Evolutionary conservation across 2,797 vertebrate species (phyloP).

Genomic region (Hoplostethus atlanticus): DNA sequence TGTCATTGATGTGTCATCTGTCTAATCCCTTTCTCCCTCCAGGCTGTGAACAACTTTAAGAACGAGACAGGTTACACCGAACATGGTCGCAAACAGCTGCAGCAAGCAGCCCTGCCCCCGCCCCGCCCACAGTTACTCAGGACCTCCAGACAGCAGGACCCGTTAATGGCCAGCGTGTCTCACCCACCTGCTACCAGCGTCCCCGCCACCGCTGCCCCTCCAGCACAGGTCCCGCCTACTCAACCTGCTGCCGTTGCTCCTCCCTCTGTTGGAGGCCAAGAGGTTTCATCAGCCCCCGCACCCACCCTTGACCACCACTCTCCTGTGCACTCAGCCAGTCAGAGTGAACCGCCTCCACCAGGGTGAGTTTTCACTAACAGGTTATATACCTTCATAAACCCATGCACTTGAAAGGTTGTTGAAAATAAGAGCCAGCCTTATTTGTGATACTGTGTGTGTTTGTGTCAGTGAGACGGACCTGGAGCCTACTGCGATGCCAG

Average conservation of each 20-base stretch:
- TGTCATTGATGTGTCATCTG: neutral
- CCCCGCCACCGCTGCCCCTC: slow-evolving; percentile 14
- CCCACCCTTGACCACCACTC: slow-evolving; percentile 58
- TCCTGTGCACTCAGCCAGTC: slow-evolving; percentile 57
- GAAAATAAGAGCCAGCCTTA: neutral
- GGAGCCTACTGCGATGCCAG: slow-evolving; percentile 46
- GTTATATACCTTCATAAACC: neutral
- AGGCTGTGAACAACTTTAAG: slow-evolving; percentile 99
- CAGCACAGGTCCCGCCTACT: slow-evolving; percentile 31
- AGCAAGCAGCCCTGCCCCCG: slow-evolving; percentile 80
- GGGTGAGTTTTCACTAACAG: slow-evolving; percentile 59
- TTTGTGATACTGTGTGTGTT: neutral
- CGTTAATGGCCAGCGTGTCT: slow-evolving; percentile 81
- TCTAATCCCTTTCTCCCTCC: neutral
- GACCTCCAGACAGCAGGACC: slow-evolving; percentile 93
- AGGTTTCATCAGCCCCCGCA: slow-evolving; percentile 45
- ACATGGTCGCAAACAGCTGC: slow-evolving; percentile 79
- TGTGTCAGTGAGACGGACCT: slow-evolving; percentile 62
- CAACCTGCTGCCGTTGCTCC: neutral
- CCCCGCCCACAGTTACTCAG: slow-evolving; percentile 86
- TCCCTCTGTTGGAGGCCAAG: slow-evolving; percentile 41
- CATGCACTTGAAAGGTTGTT: neutral
- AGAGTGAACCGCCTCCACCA: slow-evolving; percentile 75
- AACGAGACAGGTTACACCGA: slow-evolving; percentile 98
- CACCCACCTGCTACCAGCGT: slow-evolving; percentile 30